These are phyloP conservation scores for Stylophora pistillata DNA, from an alignment of 64 coral and sea anemone genomes.

Conservation along the genomic window DNA sequence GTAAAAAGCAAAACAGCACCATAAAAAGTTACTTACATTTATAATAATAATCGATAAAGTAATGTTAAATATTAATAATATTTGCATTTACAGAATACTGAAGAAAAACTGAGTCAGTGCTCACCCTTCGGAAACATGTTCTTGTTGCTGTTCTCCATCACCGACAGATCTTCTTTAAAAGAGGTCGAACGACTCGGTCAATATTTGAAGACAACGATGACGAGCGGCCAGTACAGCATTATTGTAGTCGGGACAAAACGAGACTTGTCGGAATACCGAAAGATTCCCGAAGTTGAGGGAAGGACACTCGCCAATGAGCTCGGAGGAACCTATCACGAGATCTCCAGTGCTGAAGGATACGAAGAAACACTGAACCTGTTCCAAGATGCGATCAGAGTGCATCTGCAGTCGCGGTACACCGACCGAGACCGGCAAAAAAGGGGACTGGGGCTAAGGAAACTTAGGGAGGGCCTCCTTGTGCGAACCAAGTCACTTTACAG, in stretches of 20 bases:
- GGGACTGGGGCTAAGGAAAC: constrained; percentile 7
- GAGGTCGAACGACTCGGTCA: background rate
- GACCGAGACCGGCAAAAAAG: background rate
- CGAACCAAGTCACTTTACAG: constrained; percentile 14
- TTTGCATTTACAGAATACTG: constrained; percentile 14
- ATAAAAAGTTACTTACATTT: background rate
- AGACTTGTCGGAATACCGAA: constrained; percentile 9
- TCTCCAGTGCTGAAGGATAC: constrained; percentile 2
- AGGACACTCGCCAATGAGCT: background rate
- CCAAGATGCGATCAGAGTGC: background rate
- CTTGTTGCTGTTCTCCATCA: constrained; percentile 9
- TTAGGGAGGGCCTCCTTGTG: background rate
- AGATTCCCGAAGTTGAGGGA: background rate
- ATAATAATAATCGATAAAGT: background rate
- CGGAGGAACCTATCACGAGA: background rate
- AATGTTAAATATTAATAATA: background rate
- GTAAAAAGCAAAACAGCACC: too few relatives aligned
- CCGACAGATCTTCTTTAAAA: background rate
- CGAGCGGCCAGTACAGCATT: background rate
- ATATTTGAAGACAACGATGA: background rate
- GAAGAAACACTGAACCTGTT: background rate
- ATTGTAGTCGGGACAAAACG: background rate
- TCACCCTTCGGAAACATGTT: background rate
- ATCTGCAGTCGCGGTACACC: background rate
- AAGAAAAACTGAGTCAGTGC: constrained; percentile 1